A percentile compares a stretch with the other conserved stretches of the same genome.
phyloP scores from a whole-genome alignment of 2,888 invertebrate genomes.

The Osmoderma eremita region DNA sequence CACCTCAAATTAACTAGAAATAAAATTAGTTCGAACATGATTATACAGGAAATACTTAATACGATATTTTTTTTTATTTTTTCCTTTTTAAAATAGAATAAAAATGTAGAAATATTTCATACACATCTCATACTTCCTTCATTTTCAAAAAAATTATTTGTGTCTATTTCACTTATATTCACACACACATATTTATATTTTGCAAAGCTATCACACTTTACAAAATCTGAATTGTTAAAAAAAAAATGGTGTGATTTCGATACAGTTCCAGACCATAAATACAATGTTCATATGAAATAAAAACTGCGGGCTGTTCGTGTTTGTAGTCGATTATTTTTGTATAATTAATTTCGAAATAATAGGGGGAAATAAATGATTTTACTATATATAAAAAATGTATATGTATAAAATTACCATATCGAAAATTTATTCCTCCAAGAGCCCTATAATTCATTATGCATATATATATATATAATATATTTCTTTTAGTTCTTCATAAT shows the following conservation, averaged over 20 bases:
- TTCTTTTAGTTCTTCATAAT: slow-evolving; percentile 25
- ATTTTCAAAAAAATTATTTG: slow-evolving; percentile 6
- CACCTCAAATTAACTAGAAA: slow-evolving; percentile 33
- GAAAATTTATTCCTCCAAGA: slow-evolving; percentile 34
- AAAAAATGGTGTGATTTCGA: slow-evolving; percentile 29
- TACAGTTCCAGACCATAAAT: slow-evolving; percentile 37
- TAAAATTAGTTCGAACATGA: slow-evolving; percentile 10
- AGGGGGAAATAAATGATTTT: slow-evolving; percentile 37
- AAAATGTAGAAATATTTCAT: slow-evolving; percentile 44
- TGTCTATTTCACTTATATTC: not conserved
- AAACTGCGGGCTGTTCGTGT: slow-evolving; percentile 26
- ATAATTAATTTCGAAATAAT: not conserved
- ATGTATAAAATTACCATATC: slow-evolving; percentile 42
- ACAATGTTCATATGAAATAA: slow-evolving; percentile 33
- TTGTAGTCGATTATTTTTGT: no score
- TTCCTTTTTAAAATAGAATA: slow-evolving; percentile 28
- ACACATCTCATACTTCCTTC: slow-evolving; percentile 29
- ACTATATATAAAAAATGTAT: slow-evolving; percentile 40
- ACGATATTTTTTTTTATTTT: not conserved
- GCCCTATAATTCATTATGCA: slow-evolving; percentile 32
- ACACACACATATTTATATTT: no score
- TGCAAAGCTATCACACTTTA: slow-evolving; percentile 43
- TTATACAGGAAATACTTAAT: slow-evolving; percentile 8
- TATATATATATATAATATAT: slow-evolving; percentile 9
- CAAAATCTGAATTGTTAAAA: slow-evolving; percentile 40